phyloP scores from a whole-genome alignment of 2,797 vertebrate species.

The Chaetodon trifasciatus region DNA sequence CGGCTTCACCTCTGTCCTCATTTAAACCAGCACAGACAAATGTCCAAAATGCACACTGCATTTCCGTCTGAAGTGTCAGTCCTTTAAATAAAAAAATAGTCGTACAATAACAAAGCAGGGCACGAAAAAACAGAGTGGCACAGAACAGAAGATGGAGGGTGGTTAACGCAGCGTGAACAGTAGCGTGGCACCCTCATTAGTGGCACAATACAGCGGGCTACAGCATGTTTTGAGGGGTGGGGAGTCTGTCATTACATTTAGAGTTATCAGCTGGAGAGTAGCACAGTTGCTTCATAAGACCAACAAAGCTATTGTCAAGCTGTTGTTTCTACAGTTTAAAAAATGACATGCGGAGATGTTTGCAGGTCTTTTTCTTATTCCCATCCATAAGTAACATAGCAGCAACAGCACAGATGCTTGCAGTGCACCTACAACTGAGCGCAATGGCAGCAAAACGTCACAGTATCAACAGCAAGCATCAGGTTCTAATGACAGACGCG shows the following conservation, averaged over 20 bases:
- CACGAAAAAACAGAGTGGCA: not conserved
- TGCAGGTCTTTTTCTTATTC: not conserved
- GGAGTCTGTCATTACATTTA: not conserved
- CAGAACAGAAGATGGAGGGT: not conserved
- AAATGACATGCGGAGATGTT: not conserved
- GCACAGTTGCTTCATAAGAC: slow-evolving; percentile 6
- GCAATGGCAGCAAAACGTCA: not conserved
- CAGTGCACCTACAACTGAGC: not conserved
- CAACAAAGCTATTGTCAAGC: not conserved
- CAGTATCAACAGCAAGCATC: not conserved
- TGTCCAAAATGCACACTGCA: not conserved
- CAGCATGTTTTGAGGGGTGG: slow-evolving; percentile 8
- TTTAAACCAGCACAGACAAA: slow-evolving; percentile 23
- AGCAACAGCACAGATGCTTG: not conserved
- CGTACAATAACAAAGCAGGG: not conserved
- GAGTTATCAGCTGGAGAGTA: not conserved
- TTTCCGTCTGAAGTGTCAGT: not conserved
- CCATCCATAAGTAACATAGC: not conserved
- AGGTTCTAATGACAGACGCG: not conserved
- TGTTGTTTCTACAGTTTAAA: not conserved
- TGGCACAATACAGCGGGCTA: slow-evolving; percentile 12
- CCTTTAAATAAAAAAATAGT: not conserved
- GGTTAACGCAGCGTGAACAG: slow-evolving; percentile 44
- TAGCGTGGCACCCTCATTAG: slow-evolving; percentile 48
- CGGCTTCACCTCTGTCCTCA: slow-evolving; percentile 13